Evolutionary conservation across 2,113 vertebrate genomes (phyloP), one percentile per base, ranked within the genome.

Genomic region (Todiramphus saurophagus): DNA sequence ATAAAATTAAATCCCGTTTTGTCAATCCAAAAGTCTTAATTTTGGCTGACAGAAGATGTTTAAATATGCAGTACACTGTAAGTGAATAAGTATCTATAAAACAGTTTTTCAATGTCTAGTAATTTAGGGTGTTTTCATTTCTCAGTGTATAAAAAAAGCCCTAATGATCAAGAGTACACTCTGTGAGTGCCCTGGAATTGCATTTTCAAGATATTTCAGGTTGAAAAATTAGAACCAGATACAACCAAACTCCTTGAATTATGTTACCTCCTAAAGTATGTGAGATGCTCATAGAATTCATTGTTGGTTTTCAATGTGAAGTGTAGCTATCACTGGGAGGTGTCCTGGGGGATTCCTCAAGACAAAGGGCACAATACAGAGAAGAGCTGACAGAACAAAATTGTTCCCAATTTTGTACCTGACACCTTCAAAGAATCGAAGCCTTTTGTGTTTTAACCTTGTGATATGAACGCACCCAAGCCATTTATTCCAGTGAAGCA

Each of bases 111-210:
- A 24, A 1, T 23, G 16, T 53, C 9, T 89, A 6, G 4, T 39
- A 35, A 18, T 20, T 39, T 43, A 25, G n/a, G 14, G 13, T 75
- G 13, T 25, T 69, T 81, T 67, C 2, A 25, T 31, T 78, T 78
- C 46, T 70, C 31, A 62, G 20, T 7, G 1, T 41, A 46, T 41
- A 16, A 44, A 68, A 20, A 8, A 83, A 85, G 59, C 63, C 37
- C 23, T 81, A 5, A 17, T 20, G 31, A 10, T 28, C 2, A n/a
- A 55, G 44, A 24, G 3, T 4, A 1, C 4, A 4, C 10, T 27
- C 20, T 53, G 7, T 2, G 0, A 25, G 5, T 48, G 79, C 25
- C 67, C 58, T 51, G 25, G 12, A 76, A 41, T 39, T 74, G 41
- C 21, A 23, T 46, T 78, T 37, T 60, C 58, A 39, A n/a, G 74